phyloP scores from a whole-genome alignment of 2,888 invertebrate species.

The Nasonovia ribisnigri region DNA sequence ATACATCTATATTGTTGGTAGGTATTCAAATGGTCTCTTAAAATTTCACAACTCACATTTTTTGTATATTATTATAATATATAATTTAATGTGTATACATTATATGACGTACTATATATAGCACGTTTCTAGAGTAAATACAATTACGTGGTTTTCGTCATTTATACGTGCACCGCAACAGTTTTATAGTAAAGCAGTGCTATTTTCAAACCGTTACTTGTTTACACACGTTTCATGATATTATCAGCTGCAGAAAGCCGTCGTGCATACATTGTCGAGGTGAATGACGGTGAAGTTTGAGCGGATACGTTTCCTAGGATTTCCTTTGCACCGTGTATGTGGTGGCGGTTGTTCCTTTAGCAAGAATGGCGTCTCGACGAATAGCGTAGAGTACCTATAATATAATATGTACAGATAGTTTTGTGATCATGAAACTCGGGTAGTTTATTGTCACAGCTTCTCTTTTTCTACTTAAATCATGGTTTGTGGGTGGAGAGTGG shows the following conservation, averaged over 20 bases:
- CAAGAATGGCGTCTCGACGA: neutral
- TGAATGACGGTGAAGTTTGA: neutral
- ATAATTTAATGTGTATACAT: too few relatives aligned
- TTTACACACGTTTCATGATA: neutral
- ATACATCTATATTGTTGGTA: neutral
- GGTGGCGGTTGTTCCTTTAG: neutral
- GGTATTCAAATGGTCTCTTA: neutral
- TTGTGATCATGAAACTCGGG: neutral
- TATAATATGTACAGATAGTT: neutral
- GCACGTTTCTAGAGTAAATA: neutral
- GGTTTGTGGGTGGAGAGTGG: neutral
- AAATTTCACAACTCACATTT: neutral
- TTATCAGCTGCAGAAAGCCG: neutral
- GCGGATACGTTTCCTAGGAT: neutral
- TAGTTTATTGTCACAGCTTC: neutral
- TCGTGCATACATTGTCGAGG: neutral
- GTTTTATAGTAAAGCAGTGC: neutral
- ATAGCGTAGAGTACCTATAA: neutral
- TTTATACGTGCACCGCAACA: neutral
- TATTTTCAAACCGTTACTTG: neutral
- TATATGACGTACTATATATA: neutral
- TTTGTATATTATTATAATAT: neutral
- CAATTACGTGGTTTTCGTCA: neutral
- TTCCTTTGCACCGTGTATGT: neutral
- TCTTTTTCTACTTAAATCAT: neutral